phyloP scores from a whole-genome alignment of 23 tunicate genomes.

The Ciona savignyi region DNA sequence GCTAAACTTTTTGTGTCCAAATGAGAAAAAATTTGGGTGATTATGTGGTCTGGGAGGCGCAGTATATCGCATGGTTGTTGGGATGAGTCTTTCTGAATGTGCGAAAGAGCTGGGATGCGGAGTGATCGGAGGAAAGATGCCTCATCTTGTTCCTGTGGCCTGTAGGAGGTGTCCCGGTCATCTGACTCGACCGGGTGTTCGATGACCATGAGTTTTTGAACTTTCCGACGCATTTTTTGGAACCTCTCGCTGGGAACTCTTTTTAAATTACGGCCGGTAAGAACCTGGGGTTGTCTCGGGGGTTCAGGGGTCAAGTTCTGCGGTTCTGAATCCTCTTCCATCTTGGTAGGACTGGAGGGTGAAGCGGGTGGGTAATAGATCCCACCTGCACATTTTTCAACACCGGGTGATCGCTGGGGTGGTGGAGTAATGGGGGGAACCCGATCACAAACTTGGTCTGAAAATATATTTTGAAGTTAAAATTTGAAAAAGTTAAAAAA shows the following conservation, averaged over 20 bases:
- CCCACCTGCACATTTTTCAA: slow-evolving; percentile 22
- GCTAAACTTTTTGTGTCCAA: slow-evolving; percentile 75
- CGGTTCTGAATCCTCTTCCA: background rate
- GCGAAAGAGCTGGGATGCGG: slow-evolving; percentile 45
- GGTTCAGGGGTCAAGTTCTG: background rate
- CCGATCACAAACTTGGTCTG: background rate
- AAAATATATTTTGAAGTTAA: too few species aligned
- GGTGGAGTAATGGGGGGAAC: background rate
- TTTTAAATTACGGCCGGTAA: slow-evolving; percentile 29
- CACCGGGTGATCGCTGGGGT: background rate
- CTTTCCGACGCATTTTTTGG: slow-evolving; percentile 70
- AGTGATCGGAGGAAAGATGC: slow-evolving; percentile 33
- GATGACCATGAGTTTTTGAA: slow-evolving; percentile 44
- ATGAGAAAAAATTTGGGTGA: slow-evolving; percentile 36
- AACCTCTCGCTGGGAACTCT: slow-evolving; percentile 69
- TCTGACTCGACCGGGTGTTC: background rate
- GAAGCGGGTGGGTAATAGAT: slow-evolving; percentile 8
- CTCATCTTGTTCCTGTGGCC: slow-evolving; percentile 5
- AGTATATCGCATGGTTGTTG: slow-evolving; percentile 25
- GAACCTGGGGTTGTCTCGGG: background rate
- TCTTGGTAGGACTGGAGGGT: background rate
- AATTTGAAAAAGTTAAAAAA: too few species aligned
- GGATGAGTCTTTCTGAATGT: slow-evolving; percentile 8
- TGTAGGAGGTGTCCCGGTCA: background rate
- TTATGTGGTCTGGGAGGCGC: slow-evolving; percentile 79